Conservation (phyloP, 2,113 vertebrate species). For the Spea bombifrons region DNA sequence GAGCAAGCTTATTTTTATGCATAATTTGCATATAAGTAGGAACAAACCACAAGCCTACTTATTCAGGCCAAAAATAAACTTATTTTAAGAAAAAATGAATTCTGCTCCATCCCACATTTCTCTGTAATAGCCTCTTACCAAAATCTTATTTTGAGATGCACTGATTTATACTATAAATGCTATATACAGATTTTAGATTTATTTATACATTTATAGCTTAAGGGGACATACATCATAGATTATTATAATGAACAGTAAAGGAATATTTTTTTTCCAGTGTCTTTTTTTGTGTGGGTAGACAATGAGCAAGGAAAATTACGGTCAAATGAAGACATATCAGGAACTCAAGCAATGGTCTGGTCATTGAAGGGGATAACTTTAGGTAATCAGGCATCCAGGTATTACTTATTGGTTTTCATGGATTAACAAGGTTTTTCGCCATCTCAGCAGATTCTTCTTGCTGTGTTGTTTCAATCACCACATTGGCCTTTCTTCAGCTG, state of each 20-base stretch:
- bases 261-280: not conserved
- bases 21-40: not conserved
- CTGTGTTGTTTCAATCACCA: not conserved
- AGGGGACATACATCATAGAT: not conserved
- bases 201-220: too few species aligned
- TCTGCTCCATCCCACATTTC: not conserved
- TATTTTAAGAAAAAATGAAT: slow-evolving; percentile 3
- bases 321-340: not conserved
- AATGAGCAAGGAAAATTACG: not conserved
- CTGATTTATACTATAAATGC: not conserved
- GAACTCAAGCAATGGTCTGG: not conserved
- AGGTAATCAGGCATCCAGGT: too few species aligned
- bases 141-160: not conserved
- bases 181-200: too few species aligned
- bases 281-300: not conserved
- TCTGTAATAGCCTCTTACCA: not conserved
- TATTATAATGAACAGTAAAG: not conserved
- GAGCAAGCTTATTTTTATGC: not conserved
- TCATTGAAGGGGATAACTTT: too few species aligned
- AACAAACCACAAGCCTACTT: not conserved
- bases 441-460: not conserved
- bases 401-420: too few species aligned
- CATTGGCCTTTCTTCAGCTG: not conserved
- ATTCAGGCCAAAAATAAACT: slow-evolving; percentile 1
- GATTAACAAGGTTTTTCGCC: not conserved